These are phyloP conservation scores for Donacobius atricapilla DNA, from an alignment of 2,113 vertebrate species.

Conservation along the genomic window DNA sequence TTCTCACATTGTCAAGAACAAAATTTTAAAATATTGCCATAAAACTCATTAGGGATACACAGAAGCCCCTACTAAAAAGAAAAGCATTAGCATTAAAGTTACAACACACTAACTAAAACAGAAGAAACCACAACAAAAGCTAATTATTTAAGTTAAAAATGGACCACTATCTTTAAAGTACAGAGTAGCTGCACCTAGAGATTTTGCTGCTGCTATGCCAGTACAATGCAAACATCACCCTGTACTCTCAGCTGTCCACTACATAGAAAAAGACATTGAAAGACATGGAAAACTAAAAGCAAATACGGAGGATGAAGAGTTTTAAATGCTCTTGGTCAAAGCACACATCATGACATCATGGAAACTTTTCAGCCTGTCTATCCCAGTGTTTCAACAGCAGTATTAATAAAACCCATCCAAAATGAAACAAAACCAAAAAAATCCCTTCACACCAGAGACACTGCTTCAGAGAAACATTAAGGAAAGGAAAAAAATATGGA, in stretches of 20 bases:
- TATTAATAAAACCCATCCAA: not conserved
- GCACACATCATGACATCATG: not conserved
- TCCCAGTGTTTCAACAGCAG: not conserved
- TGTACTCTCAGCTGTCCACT: not conserved
- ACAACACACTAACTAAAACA: not conserved
- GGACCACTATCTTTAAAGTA: not conserved
- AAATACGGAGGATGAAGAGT: not conserved
- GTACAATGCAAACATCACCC: not conserved
- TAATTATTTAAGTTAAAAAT: not conserved
- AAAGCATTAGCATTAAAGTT: not conserved
- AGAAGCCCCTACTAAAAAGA: not conserved
- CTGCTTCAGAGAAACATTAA: not conserved
- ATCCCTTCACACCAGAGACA: not conserved
- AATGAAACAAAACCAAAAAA: not conserved
- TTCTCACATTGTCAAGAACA: not conserved
- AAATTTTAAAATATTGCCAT: not conserved
- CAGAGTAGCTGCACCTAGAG: not conserved
- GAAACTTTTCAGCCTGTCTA: not conserved
- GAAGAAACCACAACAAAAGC: not conserved
- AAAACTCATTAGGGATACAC: not conserved
- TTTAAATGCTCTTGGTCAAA: not conserved
- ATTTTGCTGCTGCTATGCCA: not conserved
- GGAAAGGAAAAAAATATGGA: not conserved
- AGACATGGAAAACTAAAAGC: not conserved
- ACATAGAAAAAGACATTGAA: not conserved